Percentiles rank a stretch among this genome's conserved stretches.
These are phyloP conservation scores for Drosophila aldrichi DNA, from an alignment of 2,888 invertebrate species.

Conservation along the genomic window DNA sequence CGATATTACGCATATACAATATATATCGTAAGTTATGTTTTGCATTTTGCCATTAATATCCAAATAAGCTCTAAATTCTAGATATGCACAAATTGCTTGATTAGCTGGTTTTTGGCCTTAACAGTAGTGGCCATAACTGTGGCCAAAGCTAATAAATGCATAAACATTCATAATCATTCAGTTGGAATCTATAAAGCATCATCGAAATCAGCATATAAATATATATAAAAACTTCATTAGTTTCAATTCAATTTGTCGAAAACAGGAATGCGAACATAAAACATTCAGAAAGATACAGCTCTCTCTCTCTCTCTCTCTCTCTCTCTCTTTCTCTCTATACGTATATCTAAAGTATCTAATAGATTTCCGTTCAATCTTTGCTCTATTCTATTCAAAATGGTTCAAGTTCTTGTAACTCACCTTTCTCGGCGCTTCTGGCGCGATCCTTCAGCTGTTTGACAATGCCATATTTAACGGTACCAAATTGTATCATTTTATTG, in stretches of 20 bases:
- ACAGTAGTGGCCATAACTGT: neutral
- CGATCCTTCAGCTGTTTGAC: constrained; percentile 86
- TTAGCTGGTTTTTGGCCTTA: neutral
- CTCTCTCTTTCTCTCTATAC: neutral
- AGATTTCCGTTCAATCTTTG: too few species aligned
- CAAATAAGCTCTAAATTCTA: too few species aligned
- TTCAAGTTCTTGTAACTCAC: constrained; percentile 68
- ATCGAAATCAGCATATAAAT: neutral
- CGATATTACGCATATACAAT: neutral
- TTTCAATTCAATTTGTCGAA: neutral
- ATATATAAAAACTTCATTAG: neutral
- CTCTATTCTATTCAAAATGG: neutral
- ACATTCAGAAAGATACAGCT: neutral
- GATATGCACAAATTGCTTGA: neutral
- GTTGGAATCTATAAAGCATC: constrained; percentile 3
- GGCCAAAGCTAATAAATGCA: neutral
- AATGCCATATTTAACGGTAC: constrained; percentile 88
- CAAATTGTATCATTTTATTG: constrained; percentile 88
- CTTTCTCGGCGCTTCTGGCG: constrained; percentile 84
- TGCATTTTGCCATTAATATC: neutral
- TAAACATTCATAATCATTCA: constrained; percentile 5
- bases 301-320: neutral
- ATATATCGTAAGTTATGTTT: too few species aligned
- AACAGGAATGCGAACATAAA: neutral
- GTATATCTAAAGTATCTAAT: neutral